A percentile compares a stretch with the other conserved stretches of the same genome.
phyloP scores from a whole-genome alignment of 2,113 vertebrate species.

The Hemichromis elongatus region DNA sequence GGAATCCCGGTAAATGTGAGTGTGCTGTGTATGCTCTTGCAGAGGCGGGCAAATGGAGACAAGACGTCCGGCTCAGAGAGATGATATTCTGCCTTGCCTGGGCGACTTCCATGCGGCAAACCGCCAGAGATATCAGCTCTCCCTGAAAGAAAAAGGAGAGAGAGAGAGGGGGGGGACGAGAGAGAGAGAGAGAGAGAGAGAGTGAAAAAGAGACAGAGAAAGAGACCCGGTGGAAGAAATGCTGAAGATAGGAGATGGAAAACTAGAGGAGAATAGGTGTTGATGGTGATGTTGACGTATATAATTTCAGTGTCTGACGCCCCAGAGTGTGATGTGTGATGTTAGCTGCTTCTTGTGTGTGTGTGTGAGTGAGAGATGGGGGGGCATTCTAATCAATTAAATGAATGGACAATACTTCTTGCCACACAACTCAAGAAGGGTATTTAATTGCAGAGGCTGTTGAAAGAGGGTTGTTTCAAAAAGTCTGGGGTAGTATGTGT shows the following conservation, averaged over 20 bases:
- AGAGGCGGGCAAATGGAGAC: slow-evolving; percentile 24
- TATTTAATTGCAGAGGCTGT: slow-evolving; percentile 56
- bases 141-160: slow-evolving; percentile 26
- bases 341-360: neutral
- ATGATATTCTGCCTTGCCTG: slow-evolving; percentile 53
- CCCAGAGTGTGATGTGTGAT: slow-evolving; percentile 19
- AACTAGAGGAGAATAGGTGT: slow-evolving; percentile 22
- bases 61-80: slow-evolving; percentile 51
- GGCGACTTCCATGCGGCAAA: slow-evolving; percentile 74
- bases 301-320: slow-evolving; percentile 55
- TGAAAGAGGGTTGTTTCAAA: slow-evolving; percentile 20
- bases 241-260: slow-evolving; percentile 27
- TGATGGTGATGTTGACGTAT: slow-evolving; percentile 43
- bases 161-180: neutral
- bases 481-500: slow-evolving; percentile 10
- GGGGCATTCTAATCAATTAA: slow-evolving; percentile 47
- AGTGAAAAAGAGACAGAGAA: neutral
- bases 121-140: slow-evolving; percentile 68
- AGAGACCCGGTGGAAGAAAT: slow-evolving; percentile 18
- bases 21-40: slow-evolving; percentile 23
- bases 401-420: slow-evolving; percentile 59
- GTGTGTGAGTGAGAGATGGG: neutral
- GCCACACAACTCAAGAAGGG: slow-evolving; percentile 45
- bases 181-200: neutral
- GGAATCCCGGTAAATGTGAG: slow-evolving; percentile 15